Evolutionary conservation across 1,140 invertebrate genomes (phyloP).

Genomic region (Drosophila pectinifera): DNA sequence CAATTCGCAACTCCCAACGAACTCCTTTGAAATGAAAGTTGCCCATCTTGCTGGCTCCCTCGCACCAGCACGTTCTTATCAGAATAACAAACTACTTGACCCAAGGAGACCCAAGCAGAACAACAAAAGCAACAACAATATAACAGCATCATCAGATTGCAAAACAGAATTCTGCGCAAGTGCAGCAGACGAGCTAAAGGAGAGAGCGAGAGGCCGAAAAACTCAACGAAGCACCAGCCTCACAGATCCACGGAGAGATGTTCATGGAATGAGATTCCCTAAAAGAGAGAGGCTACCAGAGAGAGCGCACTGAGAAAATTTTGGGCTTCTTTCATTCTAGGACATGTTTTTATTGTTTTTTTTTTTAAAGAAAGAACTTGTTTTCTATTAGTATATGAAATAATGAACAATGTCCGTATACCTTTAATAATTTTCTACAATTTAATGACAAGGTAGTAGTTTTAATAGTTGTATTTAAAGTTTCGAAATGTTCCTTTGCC

Average conservation of each 20-base stretch:
- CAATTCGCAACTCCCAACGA: slow-evolving; percentile 23
- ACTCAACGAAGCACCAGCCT: slow-evolving; percentile 37
- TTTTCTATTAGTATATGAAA: no score
- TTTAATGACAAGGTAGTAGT: no score
- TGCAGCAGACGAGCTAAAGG: slow-evolving; percentile 41
- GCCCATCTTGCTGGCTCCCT: slow-evolving; percentile 25
- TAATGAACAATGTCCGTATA: no score
- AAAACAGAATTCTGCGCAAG: slow-evolving; percentile 63
- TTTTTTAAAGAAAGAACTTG: no score
- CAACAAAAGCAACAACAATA: slow-evolving; percentile 29
- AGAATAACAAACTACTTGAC: slow-evolving; percentile 36
- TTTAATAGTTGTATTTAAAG: no score
- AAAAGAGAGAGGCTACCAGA: slow-evolving; percentile 3
- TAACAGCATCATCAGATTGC: slow-evolving; percentile 34
- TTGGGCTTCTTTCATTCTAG: neutral
- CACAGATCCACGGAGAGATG: slow-evolving; percentile 24
- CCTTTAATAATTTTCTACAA: no score
- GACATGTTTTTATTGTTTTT: no score
- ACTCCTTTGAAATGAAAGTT: slow-evolving; percentile 52
- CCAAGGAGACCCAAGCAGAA: slow-evolving; percentile 30
- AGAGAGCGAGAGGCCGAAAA: slow-evolving; percentile 10
- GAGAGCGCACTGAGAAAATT: slow-evolving; percentile 1
- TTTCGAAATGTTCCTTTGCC: no score
- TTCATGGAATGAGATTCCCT: slow-evolving; percentile 3
- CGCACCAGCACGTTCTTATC: slow-evolving; percentile 42